A percentile compares a stretch with the other conserved stretches of the same genome.
Conservation (phyloP, 1,140 invertebrate species). For the Saxidomus purpurata region DNA sequence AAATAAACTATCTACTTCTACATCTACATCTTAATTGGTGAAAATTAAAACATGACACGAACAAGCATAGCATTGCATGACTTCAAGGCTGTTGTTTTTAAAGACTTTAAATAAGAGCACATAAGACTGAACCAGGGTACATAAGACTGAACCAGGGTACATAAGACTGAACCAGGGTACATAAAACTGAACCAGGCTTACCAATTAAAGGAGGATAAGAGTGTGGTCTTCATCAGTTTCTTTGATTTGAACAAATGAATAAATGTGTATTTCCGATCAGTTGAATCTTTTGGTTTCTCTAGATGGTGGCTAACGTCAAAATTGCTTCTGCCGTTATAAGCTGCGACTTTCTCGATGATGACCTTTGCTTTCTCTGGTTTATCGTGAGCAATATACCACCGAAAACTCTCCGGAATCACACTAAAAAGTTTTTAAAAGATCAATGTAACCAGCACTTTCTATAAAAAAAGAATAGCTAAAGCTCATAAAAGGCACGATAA, state of each 20-base stretch:
- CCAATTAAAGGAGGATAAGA: constrained; percentile 27
- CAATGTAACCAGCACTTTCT: no score
- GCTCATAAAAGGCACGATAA: no score
- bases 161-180: no score
- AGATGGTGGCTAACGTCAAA: not conserved
- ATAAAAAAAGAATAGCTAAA: no score
- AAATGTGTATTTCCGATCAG: constrained; percentile 22
- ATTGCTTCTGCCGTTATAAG: not conserved
- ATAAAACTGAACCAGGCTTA: not conserved
- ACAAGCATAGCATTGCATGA: no score
- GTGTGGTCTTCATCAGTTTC: not conserved
- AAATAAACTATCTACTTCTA: no score
- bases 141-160: no score
- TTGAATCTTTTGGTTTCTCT: not conserved
- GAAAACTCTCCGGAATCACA: constrained; percentile 43
- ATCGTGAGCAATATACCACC: constrained; percentile 46
- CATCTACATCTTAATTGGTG: no score
- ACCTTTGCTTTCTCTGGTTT: not conserved
- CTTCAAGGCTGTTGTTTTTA: no score
- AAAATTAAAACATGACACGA: no score
- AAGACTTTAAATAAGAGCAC: no score
- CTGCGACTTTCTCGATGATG: constrained; percentile 4
- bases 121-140: no score
- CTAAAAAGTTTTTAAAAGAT: constrained; percentile 6
- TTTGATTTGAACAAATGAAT: constrained; percentile 22